A percentile compares a stretch with the other conserved stretches of the same genome.
phyloP scores from a whole-genome alignment of 1,140 invertebrate genomes.

The Steinernema khuongi region DNA sequence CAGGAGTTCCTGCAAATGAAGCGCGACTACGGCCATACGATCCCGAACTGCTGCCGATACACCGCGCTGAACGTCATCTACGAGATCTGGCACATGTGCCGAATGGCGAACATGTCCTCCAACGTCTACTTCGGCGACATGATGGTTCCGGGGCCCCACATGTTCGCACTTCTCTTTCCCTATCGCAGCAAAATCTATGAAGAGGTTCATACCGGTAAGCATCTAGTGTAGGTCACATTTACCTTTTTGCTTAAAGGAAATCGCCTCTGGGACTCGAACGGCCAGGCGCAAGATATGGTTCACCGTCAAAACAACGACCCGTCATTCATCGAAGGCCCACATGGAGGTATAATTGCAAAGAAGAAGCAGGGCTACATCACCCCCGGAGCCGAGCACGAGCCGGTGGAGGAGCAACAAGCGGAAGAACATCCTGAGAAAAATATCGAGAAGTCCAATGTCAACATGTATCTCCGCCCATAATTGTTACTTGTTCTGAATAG shows the following conservation, averaged over 20 bases:
- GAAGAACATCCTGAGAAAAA: too few species aligned
- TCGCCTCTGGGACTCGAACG: background rate
- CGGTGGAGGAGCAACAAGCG: too few species aligned
- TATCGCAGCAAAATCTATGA: background rate
- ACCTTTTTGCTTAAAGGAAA: background rate
- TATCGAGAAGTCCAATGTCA: too few species aligned
- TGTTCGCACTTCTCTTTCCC: background rate
- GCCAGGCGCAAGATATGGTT: background rate
- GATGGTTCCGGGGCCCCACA: background rate
- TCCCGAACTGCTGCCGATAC: background rate
- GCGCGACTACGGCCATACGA: background rate
- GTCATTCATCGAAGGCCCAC: background rate
- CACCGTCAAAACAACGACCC: background rate
- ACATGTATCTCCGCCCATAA: too few species aligned
- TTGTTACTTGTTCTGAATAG: too few species aligned
- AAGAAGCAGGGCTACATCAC: background rate
- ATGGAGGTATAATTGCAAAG: background rate
- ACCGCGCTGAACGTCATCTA: background rate
- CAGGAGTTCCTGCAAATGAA: background rate
- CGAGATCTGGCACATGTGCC: background rate
- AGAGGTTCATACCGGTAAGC: background rate
- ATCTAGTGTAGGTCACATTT: background rate
- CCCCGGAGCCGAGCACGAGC: background rate
- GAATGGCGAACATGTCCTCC: background rate
- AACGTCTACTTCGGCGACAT: background rate